A percentile compares a stretch with the other conserved stretches of the same genome.
phyloP scores from a whole-genome alignment of 2,888 invertebrate genomes.

The Therioaphis trifolii region DNA sequence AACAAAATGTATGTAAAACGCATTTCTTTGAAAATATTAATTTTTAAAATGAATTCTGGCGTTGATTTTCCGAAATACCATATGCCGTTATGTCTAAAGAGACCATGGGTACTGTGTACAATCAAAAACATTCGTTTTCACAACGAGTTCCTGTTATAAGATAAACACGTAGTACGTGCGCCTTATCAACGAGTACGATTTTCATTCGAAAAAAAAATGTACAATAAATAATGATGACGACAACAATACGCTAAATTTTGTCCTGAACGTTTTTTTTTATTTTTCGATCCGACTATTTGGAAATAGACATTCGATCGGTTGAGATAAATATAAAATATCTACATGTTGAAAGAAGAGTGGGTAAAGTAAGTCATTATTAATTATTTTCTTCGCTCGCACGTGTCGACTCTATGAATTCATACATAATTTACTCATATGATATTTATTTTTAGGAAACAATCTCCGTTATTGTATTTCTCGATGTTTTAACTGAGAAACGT shows the following conservation, averaged over 20 bases:
- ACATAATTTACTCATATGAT: not conserved
- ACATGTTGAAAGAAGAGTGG: not conserved
- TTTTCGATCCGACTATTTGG: not conserved
- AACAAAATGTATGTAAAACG: too few species aligned
- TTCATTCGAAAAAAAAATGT: not conserved
- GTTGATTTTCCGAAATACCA: too few species aligned
- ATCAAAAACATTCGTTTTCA: not conserved
- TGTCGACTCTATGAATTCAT: too few species aligned
- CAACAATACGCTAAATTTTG: too few species aligned
- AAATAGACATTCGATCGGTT: not conserved
- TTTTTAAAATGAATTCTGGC: too few species aligned
- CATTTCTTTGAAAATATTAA: too few species aligned
- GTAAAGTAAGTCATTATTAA: not conserved
- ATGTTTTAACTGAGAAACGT: not conserved
- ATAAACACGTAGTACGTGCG: too few species aligned
- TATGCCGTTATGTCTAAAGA: too few species aligned
- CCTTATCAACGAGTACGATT: too few species aligned
- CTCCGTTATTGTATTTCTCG: slow-evolving; percentile 5
- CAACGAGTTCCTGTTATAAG: too few species aligned
- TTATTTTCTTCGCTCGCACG: not conserved
- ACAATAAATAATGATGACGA: not conserved
- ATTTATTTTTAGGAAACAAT: not conserved
- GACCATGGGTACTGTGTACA: too few species aligned
- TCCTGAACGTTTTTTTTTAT: not conserved
- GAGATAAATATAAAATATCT: not conserved